Evolutionary conservation across 2,888 invertebrate genomes (phyloP).

Genomic region (Temnothorax rugatulus): DNA sequence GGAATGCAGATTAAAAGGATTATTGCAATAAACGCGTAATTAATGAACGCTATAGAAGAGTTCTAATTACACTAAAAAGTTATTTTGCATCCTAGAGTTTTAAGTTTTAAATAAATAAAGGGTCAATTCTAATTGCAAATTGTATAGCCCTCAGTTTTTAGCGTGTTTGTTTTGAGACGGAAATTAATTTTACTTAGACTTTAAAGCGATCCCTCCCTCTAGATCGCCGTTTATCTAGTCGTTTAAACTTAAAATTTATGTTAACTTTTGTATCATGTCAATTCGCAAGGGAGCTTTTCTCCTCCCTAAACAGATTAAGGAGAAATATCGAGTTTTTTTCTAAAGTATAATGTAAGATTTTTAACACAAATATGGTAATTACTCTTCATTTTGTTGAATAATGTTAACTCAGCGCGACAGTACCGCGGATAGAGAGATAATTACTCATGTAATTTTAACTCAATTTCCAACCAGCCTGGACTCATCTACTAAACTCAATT

Average conservation of each 20-base stretch:
- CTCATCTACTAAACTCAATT: slow-evolving; percentile 44
- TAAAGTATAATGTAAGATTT: slow-evolving; percentile 7
- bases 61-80: background rate
- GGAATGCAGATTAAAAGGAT: background rate
- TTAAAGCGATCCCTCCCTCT: background rate
- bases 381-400: slow-evolving; percentile 27
- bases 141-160: slow-evolving; percentile 7
- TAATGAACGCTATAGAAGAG: background rate
- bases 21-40: background rate
- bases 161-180: slow-evolving; percentile 14
- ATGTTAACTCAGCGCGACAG: background rate
- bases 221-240: background rate
- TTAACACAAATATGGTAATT: slow-evolving; percentile 17
- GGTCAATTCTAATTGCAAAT: slow-evolving; percentile 30
- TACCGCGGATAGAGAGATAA: slow-evolving; percentile 11
- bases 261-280: slow-evolving; percentile 18
- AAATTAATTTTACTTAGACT: slow-evolving; percentile 30
- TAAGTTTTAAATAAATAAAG: slow-evolving; percentile 4
- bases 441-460: slow-evolving; percentile 44
- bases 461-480: slow-evolving; percentile 36
- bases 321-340: background rate
- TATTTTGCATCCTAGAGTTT: background rate
- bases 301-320: background rate
- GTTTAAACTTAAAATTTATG: slow-evolving; percentile 20
- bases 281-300: background rate